These are phyloP conservation scores for Esox niger DNA, from an alignment of 2,113 vertebrate genomes.

Conservation along the genomic window DNA sequence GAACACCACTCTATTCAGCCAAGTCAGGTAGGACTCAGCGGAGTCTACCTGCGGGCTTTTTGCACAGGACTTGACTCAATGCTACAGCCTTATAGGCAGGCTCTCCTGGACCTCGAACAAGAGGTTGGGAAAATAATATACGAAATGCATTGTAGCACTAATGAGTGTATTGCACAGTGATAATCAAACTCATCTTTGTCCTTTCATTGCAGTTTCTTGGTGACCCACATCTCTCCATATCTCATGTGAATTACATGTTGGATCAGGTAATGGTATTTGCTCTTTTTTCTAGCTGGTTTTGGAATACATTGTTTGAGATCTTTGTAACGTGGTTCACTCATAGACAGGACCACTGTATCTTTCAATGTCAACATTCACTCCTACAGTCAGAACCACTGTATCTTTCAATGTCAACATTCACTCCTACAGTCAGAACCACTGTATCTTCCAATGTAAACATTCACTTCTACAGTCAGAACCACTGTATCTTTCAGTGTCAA, in stretches of 20 bases:
- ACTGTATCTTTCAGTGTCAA: not conserved
- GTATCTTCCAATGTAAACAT: not conserved
- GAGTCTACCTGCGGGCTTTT: constrained; percentile 93
- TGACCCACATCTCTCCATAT: constrained; percentile 94
- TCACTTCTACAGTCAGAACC: not conserved
- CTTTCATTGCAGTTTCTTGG: constrained; percentile 85
- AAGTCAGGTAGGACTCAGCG: constrained; percentile 83
- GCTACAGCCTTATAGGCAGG: constrained; percentile 92
- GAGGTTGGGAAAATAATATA: constrained; percentile 74
- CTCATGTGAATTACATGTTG: constrained; percentile 93
- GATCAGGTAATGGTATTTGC: constrained; percentile 83
- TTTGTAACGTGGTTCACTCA: not conserved
- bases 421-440: not conserved
- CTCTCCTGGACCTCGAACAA: constrained; percentile 92
- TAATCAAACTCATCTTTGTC: constrained; percentile 16
- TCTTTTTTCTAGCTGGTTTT: not conserved
- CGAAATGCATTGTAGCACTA: not conserved
- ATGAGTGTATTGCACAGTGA: not conserved
- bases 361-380: not conserved
- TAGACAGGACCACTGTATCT: not conserved
- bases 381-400: not conserved
- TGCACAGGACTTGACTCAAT: constrained; percentile 94
- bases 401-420: not conserved
- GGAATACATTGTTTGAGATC: too few species aligned
- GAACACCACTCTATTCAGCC: constrained; percentile 85